Evolutionary conservation across 2,113 vertebrate species (phyloP).

Genomic region (Pavo muticus): DNA sequence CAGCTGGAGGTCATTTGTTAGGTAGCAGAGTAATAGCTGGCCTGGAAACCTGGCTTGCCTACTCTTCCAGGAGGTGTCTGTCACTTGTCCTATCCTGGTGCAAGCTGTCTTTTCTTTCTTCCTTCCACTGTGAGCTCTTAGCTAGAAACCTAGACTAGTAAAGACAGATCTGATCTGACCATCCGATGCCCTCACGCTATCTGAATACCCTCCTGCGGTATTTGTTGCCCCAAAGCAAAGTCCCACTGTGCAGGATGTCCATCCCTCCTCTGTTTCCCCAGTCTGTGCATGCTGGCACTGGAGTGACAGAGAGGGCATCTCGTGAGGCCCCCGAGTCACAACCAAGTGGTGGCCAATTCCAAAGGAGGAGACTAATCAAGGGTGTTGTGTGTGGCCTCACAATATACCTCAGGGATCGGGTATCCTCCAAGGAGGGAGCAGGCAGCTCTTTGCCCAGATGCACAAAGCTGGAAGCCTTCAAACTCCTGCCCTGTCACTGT

Average conservation of each 20-base stretch:
- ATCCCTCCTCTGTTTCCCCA: not conserved
- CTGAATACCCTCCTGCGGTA: not conserved
- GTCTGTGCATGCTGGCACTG: rapidly evolving
- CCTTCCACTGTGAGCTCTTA: not conserved
- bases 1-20: not conserved
- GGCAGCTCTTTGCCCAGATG: not conserved
- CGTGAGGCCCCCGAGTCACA: rapidly evolving
- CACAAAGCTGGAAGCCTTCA: constrained; percentile 43
- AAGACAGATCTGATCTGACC: not conserved
- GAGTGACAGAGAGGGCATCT: rapidly evolving
- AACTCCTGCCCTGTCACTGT: not conserved
- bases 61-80: not conserved
- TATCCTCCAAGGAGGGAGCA: not conserved
- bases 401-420: rapidly evolving
- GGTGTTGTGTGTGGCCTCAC: rapidly evolving
- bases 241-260: rapidly evolving
- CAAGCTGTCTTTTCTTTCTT: not conserved
- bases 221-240: not conserved
- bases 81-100: not conserved
- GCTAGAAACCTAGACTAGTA: not conserved
- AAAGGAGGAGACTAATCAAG: too few relatives aligned
- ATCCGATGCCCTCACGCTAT: not conserved
- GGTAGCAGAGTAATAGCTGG: not conserved
- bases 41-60: not conserved
- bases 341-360: rapidly evolving